phyloP scores from a whole-genome alignment of 2,113 vertebrate genomes.

The Zootoca vivipara region DNA sequence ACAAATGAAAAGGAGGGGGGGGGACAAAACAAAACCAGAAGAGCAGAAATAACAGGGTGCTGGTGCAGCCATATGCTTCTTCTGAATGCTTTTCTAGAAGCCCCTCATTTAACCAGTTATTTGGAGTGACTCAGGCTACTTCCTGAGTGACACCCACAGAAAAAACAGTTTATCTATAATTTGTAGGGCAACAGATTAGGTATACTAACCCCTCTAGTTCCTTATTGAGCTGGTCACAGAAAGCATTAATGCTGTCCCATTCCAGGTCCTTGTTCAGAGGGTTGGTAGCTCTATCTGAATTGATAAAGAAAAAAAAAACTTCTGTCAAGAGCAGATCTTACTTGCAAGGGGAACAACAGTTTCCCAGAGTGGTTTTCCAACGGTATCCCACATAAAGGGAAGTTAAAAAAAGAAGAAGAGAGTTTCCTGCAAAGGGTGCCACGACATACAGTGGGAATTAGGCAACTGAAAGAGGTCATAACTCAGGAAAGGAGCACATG shows the following conservation, averaged over 20 bases:
- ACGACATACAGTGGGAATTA: background rate
- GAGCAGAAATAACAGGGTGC: background rate
- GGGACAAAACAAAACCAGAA: background rate
- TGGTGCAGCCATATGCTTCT: background rate
- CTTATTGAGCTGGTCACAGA: conserved; percentile 92
- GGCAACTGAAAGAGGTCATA: background rate
- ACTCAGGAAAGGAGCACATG: background rate
- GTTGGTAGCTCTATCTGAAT: conserved; percentile 92
- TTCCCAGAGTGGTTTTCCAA: background rate
- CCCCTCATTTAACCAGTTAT: background rate
- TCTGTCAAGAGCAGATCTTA: background rate
- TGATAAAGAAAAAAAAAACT: background rate
- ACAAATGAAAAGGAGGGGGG: background rate
- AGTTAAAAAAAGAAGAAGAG: background rate
- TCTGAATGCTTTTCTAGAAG: background rate
- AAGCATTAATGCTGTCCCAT: conserved; percentile 89
- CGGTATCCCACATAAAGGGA: background rate
- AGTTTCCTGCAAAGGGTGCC: background rate
- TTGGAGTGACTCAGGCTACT: background rate
- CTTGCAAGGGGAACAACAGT: background rate
- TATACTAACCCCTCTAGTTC: conserved; percentile 91
- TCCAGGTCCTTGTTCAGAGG: conserved; percentile 92
- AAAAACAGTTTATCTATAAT: background rate
- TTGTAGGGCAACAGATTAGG: background rate
- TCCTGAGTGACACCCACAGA: background rate